A percentile compares a stretch with the other conserved stretches of the same genome.
Evolutionary conservation across 2,888 invertebrate species (phyloP).

Genomic region (Physocephala rufipes): DNA sequence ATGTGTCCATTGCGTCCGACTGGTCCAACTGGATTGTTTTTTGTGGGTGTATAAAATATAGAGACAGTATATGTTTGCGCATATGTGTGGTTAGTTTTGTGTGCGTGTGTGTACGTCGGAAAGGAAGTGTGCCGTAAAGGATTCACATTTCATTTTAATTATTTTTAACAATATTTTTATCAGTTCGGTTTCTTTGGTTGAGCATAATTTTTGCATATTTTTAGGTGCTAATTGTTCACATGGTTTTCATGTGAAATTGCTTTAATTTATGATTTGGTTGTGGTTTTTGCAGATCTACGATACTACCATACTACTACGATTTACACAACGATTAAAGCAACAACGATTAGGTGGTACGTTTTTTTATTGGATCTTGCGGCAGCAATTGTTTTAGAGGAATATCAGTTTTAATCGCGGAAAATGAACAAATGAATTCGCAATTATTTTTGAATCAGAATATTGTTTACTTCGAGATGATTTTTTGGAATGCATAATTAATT

Average conservation of each 20-base stretch:
- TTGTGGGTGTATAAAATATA: constrained; percentile 15
- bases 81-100: neutral
- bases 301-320: too few species aligned
- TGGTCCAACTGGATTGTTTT: constrained; percentile 29
- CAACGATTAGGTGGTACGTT: too few species aligned
- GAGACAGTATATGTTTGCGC: constrained; percentile 19
- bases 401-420: constrained; percentile 52
- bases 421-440: constrained; percentile 59
- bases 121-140: constrained; percentile 17
- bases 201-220: constrained; percentile 64
- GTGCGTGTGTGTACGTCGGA: constrained; percentile 24
- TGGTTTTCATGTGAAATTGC: constrained; percentile 57
- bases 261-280: constrained; percentile 50
- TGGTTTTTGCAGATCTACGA: too few species aligned
- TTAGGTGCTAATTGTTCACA: constrained; percentile 65
- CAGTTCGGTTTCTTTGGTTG: constrained; percentile 34
- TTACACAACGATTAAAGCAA: too few species aligned
- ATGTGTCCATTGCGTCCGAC: constrained; percentile 52
- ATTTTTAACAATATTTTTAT: constrained; percentile 38
- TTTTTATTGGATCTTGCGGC: constrained; percentile 31
- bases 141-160: constrained; percentile 53
- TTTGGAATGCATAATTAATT: constrained; percentile 57
- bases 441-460: constrained; percentile 56
- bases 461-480: constrained; percentile 52
- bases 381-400: constrained; percentile 45